phyloP scores from a whole-genome alignment of 2,888 invertebrate genomes.

The Amphipoea oculea region DNA sequence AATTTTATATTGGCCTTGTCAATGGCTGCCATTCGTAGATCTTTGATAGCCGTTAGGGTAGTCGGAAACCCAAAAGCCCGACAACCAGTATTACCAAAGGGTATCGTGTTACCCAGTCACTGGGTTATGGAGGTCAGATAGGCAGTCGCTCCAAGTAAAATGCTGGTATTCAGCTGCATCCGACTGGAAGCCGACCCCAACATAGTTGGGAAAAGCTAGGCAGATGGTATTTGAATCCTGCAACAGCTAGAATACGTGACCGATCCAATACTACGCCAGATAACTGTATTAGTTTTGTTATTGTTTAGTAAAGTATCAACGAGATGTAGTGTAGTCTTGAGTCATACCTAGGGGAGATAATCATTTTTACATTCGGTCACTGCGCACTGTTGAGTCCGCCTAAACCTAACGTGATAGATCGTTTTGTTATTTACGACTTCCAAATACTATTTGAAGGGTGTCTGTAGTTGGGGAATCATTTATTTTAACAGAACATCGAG shows the following conservation, averaged over 20 bases:
- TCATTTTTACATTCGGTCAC: background rate
- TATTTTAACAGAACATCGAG: background rate
- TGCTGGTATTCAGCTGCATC: too few relatives aligned
- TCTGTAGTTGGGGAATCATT: background rate
- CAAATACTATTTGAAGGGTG: background rate
- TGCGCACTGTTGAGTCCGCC: background rate
- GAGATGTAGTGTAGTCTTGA: background rate
- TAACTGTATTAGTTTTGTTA: background rate
- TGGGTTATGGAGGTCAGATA: too few relatives aligned
- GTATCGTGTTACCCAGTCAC: too few relatives aligned
- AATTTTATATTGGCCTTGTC: too few relatives aligned
- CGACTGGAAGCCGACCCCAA: background rate
- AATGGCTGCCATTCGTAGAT: too few relatives aligned
- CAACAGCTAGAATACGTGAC: background rate
- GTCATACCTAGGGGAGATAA: background rate
- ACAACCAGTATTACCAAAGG: too few relatives aligned
- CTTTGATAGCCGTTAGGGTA: too few relatives aligned
- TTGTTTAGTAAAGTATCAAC: background rate
- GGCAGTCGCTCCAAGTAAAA: too few relatives aligned
- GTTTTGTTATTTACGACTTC: background rate
- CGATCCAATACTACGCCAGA: background rate
- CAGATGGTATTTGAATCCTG: background rate
- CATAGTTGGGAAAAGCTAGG: background rate
- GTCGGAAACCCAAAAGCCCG: too few relatives aligned
- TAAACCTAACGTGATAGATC: background rate